Evolutionary conservation across 2,797 vertebrate genomes (phyloP), one percentile per base, ranked within the genome.

Genomic region (Manis pentadactyla): DNA sequence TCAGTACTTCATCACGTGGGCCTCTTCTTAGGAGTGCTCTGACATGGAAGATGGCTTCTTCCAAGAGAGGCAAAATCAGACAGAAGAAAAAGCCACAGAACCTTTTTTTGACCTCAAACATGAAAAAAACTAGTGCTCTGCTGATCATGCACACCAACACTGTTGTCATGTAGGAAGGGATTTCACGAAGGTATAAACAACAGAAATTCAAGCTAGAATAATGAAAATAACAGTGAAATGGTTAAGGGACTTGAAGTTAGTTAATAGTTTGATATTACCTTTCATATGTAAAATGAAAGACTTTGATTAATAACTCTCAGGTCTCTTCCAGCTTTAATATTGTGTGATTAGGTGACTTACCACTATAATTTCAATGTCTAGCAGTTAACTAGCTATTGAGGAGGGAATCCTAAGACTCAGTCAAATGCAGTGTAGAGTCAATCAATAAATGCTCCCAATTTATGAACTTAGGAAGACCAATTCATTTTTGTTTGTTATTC

Each of bases 341-440:
- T 78, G 12, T 61, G 21, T 57, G 21, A 79, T 61, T 68, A 77
- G 27, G 90, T 51, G 31, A 53, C 3, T 64, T 66, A 4, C 7
- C n/a, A 69, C 74, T 75, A 59, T 87, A 77, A 90, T 63, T 49
- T n/a, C 29, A 88, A 69, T 46, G 17, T 77, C n/a, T 93, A 83
- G 9, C 29, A 64, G 5, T 57, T 74, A 87, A 10, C 57, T 11
- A 29, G 27, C 5, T 82, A 51, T 77, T 42, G 82, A 14, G 17
- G 9, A 95, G 19, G 14, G 2, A 93, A 88, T 86, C 4, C 31
- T 49, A 87, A 93, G 2, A 77, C 34, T 95, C 37, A 81, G 2
- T 79, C 27, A 87, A 93, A 68, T 0, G 4, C 21, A 29, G 2
- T n/a, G 1, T 12, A 75, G 25, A 82, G 29, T 79, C 17, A 25